Evolutionary conservation across 2,888 invertebrate genomes (phyloP).

Genomic region (Drosophila setosimentum): DNA sequence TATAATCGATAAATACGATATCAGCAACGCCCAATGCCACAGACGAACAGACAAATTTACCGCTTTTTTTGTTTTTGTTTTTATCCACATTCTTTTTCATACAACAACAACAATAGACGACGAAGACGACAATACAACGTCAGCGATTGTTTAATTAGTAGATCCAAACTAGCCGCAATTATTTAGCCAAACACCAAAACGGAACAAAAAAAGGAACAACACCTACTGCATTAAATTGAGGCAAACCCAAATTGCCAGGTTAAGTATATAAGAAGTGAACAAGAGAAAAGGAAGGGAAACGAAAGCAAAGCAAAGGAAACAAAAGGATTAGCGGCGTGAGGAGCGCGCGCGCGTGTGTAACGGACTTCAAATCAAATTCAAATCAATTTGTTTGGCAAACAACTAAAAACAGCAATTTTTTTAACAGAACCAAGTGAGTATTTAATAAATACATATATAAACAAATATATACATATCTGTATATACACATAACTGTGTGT

Average conservation of each 20-base stretch:
- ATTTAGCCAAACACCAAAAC: constrained; percentile 31
- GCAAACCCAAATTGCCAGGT: constrained; percentile 7
- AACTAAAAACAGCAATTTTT: constrained; percentile 45
- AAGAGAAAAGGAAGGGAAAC: constrained; percentile 4
- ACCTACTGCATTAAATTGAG: constrained; percentile 45
- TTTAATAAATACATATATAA: constrained; percentile 33
- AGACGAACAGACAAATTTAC: constrained; percentile 43
- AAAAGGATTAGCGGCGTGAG: constrained; percentile 57
- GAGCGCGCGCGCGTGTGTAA: constrained; percentile 63
- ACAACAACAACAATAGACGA: constrained; percentile 46
- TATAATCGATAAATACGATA: constrained; percentile 72
- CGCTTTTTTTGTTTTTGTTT: constrained; percentile 55
- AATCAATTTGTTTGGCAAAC: constrained; percentile 48
- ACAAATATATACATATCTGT: constrained; percentile 5
- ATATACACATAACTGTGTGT: not conserved
- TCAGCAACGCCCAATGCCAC: constrained; percentile 28
- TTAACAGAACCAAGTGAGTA: constrained; percentile 73
- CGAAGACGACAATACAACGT: constrained; percentile 48
- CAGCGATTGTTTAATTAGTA: constrained; percentile 55
- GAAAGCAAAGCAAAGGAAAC: constrained; percentile 9
- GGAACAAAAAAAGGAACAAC: constrained; percentile 9
- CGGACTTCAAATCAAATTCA: constrained; percentile 39
- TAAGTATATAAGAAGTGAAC: constrained; percentile 11
- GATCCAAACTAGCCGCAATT: constrained; percentile 40
- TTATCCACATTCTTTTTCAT: constrained; percentile 45